These are phyloP conservation scores for Hylaeus volcanicus DNA, from an alignment of 1,140 invertebrate genomes.

Conservation along the genomic window DNA sequence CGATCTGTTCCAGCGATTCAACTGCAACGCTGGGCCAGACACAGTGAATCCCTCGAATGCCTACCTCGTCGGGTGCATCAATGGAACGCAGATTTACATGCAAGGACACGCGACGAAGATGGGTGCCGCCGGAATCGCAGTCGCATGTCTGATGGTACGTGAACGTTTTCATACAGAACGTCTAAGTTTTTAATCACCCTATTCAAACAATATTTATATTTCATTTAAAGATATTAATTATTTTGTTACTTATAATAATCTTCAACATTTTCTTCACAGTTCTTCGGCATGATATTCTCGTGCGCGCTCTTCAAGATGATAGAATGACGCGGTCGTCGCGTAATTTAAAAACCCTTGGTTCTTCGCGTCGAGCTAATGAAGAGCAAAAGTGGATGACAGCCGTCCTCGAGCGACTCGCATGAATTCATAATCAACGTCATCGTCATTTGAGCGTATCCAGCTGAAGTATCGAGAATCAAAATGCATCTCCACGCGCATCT, in stretches of 20 bases:
- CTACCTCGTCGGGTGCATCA: conserved; percentile 87
- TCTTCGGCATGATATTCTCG: conserved; percentile 87
- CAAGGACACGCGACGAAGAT: conserved; percentile 89
- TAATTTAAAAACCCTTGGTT: conserved; percentile 38
- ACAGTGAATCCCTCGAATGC: conserved; percentile 82
- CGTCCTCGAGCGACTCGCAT: conserved; percentile 37
- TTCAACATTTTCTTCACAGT: conserved; percentile 79
- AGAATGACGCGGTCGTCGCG: conserved; percentile 76
- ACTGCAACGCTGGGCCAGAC: conserved; percentile 83
- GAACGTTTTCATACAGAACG: conserved; percentile 6
- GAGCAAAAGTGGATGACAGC: conserved; percentile 26
- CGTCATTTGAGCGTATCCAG: conserved; percentile 39
- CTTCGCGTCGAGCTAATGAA: conserved; percentile 7
- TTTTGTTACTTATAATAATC: too few relatives aligned
- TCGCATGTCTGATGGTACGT: conserved; percentile 89
- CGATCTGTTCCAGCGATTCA: conserved; percentile 81
- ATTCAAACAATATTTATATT: too few relatives aligned
- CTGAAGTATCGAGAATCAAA: conserved; percentile 54
- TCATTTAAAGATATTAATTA: too few relatives aligned
- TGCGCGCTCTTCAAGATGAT: conserved; percentile 88
- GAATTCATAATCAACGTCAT: conserved; percentile 56
- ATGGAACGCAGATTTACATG: conserved; percentile 86
- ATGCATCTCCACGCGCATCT: conserved; percentile 52
- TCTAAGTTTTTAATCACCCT: too few relatives aligned
- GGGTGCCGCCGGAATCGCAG: conserved; percentile 89